These are phyloP conservation scores for Idaea biselata DNA, from an alignment of 2,888 invertebrate genomes.

Conservation along the genomic window DNA sequence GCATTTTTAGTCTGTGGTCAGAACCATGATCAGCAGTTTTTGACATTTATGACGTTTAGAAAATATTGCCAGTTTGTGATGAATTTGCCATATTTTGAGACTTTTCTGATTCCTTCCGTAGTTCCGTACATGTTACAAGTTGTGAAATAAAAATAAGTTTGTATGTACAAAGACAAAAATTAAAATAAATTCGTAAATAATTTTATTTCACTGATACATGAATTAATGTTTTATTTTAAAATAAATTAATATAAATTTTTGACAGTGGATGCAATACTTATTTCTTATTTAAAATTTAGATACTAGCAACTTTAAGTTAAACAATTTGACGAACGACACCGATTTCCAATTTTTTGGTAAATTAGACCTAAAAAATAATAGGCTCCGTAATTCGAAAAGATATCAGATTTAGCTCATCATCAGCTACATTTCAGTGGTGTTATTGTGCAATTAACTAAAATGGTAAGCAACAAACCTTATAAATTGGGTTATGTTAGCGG, in stretches of 20 bases:
- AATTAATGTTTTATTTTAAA: too few species aligned
- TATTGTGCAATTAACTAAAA: slow-evolving; percentile 11
- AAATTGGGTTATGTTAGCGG: background rate
- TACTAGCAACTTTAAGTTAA: background rate
- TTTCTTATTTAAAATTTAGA: background rate
- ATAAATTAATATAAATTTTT: too few species aligned
- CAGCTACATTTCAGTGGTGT: background rate
- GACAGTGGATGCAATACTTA: too few species aligned
- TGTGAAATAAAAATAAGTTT: too few species aligned
- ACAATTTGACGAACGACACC: too few species aligned
- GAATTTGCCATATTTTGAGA: background rate
- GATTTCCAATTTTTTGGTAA: background rate
- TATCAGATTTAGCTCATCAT: background rate
- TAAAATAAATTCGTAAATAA: too few species aligned
- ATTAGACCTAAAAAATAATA: background rate
- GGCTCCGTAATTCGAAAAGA: background rate
- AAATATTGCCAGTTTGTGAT: slow-evolving; percentile 18
- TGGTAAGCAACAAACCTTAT: slow-evolving; percentile 29
- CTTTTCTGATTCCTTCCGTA: background rate
- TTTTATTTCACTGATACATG: too few species aligned
- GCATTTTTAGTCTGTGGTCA: slow-evolving; percentile 7
- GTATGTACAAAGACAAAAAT: too few species aligned
- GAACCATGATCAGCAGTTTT: slow-evolving; percentile 22
- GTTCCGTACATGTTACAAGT: background rate
- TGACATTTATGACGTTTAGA: slow-evolving; percentile 22